Conservation (phyloP, 2,113 vertebrate genomes). For the Cephalopholis sonnerati region DNA sequence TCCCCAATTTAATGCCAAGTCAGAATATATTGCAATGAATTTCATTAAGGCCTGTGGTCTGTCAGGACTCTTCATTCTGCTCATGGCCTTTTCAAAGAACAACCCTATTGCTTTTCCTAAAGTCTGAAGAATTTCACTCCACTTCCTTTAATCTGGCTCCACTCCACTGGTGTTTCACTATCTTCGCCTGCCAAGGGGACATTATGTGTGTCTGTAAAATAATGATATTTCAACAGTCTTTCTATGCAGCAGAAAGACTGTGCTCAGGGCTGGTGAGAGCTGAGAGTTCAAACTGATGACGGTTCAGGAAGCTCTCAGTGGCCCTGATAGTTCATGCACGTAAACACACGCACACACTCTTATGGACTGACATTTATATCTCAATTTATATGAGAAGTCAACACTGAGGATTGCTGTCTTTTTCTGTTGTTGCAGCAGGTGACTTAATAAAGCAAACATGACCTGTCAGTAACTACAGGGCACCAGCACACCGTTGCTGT, state of each 20-base stretch:
- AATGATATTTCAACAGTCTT: conserved; percentile 60
- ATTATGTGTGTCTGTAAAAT: conserved; percentile 66
- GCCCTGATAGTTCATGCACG: neutral
- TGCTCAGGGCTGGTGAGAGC: conserved; percentile 9
- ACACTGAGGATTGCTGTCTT: neutral
- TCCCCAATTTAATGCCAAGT: conserved; percentile 52
- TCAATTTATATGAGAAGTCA: conserved; percentile 18
- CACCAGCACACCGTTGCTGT: neutral
- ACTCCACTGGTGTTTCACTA: conserved; percentile 52
- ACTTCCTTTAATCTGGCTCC: conserved; percentile 63
- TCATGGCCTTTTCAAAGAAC: conserved; percentile 55
- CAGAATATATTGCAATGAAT: conserved; percentile 51
- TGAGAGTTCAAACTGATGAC: conserved; percentile 27
- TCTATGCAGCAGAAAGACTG: conserved; percentile 1
- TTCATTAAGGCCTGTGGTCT: conserved; percentile 55
- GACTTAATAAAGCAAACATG: neutral
- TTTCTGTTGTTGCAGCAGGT: neutral
- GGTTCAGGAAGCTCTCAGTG: conserved; percentile 24
- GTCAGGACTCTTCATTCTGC: conserved; percentile 48
- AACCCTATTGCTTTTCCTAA: conserved; percentile 41
- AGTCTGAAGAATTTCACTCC: conserved; percentile 53
- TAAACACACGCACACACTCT: neutral
- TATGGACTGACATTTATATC: neutral
- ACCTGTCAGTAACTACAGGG: neutral
- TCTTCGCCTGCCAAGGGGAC: conserved; percentile 54